phyloP scores from a whole-genome alignment of 2,888 invertebrate species.

The Protophormia terraenovae region DNA sequence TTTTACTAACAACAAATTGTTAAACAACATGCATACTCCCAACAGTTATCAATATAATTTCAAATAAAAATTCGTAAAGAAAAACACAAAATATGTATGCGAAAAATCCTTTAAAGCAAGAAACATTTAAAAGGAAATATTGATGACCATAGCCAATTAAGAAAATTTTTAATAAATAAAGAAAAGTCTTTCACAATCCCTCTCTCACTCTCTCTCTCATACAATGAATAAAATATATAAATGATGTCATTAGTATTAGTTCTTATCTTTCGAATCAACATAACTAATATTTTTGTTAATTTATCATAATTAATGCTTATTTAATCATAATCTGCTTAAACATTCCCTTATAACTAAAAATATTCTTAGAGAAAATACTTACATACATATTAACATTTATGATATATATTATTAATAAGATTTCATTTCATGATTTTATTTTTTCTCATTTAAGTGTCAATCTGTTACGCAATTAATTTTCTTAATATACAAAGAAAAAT shows the following conservation, averaged over 20 bases:
- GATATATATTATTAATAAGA: background rate
- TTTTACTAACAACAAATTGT: constrained; percentile 56
- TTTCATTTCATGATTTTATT: background rate
- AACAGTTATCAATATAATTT: background rate
- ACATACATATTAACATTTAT: too few species aligned
- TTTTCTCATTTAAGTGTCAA: background rate
- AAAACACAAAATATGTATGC: background rate
- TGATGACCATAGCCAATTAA: background rate
- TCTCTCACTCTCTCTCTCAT: too few species aligned
- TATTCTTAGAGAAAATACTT: too few species aligned
- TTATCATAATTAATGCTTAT: constrained; percentile 38
- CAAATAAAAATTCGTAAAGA: background rate
- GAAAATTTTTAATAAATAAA: background rate
- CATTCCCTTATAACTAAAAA: background rate
- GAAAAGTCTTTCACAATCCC: too few species aligned
- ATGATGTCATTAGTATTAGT: constrained; percentile 9
- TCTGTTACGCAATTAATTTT: constrained; percentile 18
- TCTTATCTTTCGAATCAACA: background rate
- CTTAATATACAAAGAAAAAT: background rate
- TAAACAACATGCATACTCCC: constrained; percentile 51
- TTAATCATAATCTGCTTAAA: background rate
- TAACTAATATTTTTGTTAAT: background rate
- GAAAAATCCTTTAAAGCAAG: background rate
- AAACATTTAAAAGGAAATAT: background rate
- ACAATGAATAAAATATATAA: background rate